These are phyloP conservation scores for Drosophila putrida DNA, from an alignment of 2,888 invertebrate genomes.

Conservation along the genomic window DNA sequence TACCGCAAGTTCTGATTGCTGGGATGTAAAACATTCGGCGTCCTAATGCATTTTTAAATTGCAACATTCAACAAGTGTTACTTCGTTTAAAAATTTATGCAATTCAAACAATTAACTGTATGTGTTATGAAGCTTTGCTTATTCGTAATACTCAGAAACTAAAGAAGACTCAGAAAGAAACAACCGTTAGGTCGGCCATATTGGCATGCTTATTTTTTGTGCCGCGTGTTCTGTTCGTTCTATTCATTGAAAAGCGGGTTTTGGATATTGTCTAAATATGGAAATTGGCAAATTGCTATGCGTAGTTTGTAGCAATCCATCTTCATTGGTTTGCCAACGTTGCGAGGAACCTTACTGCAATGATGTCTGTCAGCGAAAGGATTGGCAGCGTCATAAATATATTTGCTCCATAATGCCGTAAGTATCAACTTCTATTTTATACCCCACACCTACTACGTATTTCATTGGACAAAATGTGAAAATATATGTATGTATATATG, in stretches of 20 bases:
- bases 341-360: slow-evolving; percentile 61
- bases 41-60: too few species aligned
- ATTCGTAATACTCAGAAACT: neutral
- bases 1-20: too few species aligned
- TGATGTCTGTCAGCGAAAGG: slow-evolving; percentile 45
- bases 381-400: slow-evolving; percentile 60
- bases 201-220: neutral
- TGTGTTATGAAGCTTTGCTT: neutral
- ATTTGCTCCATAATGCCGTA: slow-evolving; percentile 55
- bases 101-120: neutral
- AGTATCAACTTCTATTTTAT: slow-evolving; percentile 19
- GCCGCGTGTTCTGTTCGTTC: slow-evolving; percentile 10
- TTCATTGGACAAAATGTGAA: neutral
- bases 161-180: neutral
- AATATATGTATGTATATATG: neutral
- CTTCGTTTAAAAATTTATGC: neutral
- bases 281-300: slow-evolving; percentile 23
- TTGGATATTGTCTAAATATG: neutral
- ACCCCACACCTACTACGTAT: too few species aligned
- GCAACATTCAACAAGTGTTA: too few species aligned
- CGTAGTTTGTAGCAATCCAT: slow-evolving; percentile 27
- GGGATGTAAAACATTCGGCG: too few species aligned
- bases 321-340: slow-evolving; percentile 54
- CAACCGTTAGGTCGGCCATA: slow-evolving; percentile 51
- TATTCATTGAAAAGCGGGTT: neutral